Conservation (phyloP, 2,888 invertebrate genomes). For the Tinea pellionella region DNA sequence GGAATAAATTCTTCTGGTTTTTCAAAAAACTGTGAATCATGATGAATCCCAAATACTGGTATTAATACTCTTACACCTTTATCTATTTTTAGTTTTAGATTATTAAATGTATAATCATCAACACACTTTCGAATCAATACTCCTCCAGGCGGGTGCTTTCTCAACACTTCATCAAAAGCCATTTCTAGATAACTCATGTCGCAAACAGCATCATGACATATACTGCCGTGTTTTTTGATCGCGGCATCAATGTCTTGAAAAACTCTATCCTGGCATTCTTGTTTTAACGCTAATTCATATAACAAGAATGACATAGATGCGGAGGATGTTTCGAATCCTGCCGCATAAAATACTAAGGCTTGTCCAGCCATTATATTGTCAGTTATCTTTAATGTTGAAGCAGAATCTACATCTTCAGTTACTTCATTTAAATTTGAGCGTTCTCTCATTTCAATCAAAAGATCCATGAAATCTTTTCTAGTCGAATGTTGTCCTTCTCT, state of each 20-base stretch:
- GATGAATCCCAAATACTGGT: slow-evolving; percentile 33
- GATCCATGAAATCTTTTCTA: slow-evolving; percentile 14
- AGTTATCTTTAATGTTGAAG: slow-evolving; percentile 21
- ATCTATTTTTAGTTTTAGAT: slow-evolving; percentile 28
- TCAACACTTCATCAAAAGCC: slow-evolving; percentile 45
- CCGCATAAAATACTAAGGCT: slow-evolving; percentile 37
- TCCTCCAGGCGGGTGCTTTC: slow-evolving; percentile 49
- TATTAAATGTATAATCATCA: slow-evolving; percentile 32
- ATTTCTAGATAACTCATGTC: slow-evolving; percentile 46
- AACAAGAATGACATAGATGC: slow-evolving; percentile 34
- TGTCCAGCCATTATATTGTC: slow-evolving; percentile 30
- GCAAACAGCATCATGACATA: slow-evolving; percentile 40
- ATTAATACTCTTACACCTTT: slow-evolving; percentile 27
- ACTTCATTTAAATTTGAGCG: slow-evolving; percentile 5
- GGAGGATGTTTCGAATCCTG: slow-evolving; percentile 49
- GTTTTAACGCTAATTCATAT: slow-evolving; percentile 37
- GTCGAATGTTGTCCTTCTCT: background rate
- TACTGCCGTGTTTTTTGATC: slow-evolving; percentile 27
- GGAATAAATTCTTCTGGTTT: slow-evolving; percentile 39
- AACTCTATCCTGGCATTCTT: slow-evolving; percentile 35
- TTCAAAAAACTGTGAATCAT: slow-evolving; percentile 38
- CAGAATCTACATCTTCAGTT: background rate
- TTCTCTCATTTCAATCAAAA: slow-evolving; percentile 8
- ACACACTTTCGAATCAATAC: slow-evolving; percentile 35
- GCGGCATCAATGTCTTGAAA: slow-evolving; percentile 32